Evolutionary conservation across 2,888 invertebrate genomes (phyloP).

Genomic region (Troides oblongomaculatus): DNA sequence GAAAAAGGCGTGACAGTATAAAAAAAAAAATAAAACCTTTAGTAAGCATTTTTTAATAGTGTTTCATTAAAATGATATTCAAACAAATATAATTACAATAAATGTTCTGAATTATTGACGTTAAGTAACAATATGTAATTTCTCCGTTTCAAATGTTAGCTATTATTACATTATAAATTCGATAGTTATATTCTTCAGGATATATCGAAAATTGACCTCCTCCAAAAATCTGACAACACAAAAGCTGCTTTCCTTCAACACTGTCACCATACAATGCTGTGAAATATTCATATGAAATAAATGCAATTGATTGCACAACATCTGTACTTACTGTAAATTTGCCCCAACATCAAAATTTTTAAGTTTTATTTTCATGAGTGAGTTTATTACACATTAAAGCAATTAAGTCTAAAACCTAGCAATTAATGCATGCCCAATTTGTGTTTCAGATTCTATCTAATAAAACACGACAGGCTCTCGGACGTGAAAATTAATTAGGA

Average conservation of each 20-base stretch:
- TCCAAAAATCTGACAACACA: background rate
- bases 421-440: constrained; percentile 33
- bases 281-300: constrained; percentile 1
- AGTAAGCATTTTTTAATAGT: too few species aligned
- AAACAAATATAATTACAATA: too few species aligned
- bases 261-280: background rate
- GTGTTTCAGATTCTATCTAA: constrained; percentile 34
- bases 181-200: too few species aligned
- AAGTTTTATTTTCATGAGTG: constrained; percentile 20
- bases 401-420: constrained; percentile 33
- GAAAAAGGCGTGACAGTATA: too few species aligned
- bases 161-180: too few species aligned
- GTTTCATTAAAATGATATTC: too few species aligned
- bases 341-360: constrained; percentile 25
- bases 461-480: constrained; percentile 40
- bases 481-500: constrained; percentile 59
- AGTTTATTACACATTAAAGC: constrained; percentile 32
- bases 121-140: too few species aligned
- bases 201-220: too few species aligned
- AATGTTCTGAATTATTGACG: too few species aligned
- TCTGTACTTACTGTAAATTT: constrained; percentile 23
- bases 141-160: too few species aligned
- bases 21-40: too few species aligned
- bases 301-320: constrained; percentile 26
- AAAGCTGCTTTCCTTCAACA: background rate